These are phyloP conservation scores for Drosophila santomea DNA, from an alignment of 1,140 invertebrate species.

Conservation along the genomic window DNA sequence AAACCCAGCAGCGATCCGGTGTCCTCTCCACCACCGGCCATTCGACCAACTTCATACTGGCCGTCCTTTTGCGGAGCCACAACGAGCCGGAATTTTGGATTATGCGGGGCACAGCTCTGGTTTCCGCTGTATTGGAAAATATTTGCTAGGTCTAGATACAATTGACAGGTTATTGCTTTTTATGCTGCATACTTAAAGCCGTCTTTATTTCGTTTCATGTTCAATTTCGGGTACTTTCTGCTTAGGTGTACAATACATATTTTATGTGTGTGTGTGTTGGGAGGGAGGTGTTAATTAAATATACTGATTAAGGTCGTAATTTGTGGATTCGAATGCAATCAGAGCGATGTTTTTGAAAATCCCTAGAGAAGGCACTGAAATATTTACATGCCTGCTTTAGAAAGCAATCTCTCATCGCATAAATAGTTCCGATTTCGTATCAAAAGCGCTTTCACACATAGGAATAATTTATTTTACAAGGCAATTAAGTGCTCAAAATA, in stretches of 20 bases:
- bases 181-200: slow-evolving; percentile 32
- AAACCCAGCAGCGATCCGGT: slow-evolving; percentile 93
- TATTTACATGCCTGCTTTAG: background rate
- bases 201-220: slow-evolving; percentile 72
- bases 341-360: background rate
- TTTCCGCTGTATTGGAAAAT: slow-evolving; percentile 90
- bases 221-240: slow-evolving; percentile 29
- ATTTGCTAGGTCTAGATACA: slow-evolving; percentile 43
- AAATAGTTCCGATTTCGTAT: slow-evolving; percentile 19
- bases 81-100: slow-evolving; percentile 92
- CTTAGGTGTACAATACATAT: slow-evolving; percentile 36
- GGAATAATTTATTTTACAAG: background rate
- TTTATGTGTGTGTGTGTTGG: slow-evolving; percentile 15
- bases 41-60: slow-evolving; percentile 94
- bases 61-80: slow-evolving; percentile 89
- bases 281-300: background rate
- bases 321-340: background rate
- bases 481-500: slow-evolving; percentile 9
- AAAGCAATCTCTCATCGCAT: background rate
- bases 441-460: slow-evolving; percentile 13
- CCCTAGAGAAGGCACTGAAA: background rate
- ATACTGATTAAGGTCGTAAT: slow-evolving; percentile 1
- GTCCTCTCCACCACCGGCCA: slow-evolving; percentile 94
- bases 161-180: background rate
- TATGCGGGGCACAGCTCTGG: slow-evolving; percentile 92